phyloP scores from a whole-genome alignment of 2,888 invertebrate species.

The Drosophila quasianomalipes region DNA sequence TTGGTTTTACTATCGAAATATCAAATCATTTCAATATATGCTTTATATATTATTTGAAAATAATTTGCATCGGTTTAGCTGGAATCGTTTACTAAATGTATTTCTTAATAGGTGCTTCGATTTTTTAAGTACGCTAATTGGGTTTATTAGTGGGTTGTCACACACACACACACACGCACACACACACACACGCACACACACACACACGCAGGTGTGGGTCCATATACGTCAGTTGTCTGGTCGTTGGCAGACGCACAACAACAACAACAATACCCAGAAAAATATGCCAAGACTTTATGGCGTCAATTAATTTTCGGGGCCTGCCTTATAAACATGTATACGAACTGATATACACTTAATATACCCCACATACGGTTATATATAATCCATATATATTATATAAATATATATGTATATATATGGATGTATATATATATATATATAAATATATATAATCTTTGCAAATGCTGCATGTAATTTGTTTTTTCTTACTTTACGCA shows the following conservation, averaged over 20 bases:
- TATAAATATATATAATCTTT: constrained; percentile 2
- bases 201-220: not conserved
- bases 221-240: constrained; percentile 47
- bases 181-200: not conserved
- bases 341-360: constrained; percentile 3
- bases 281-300: constrained; percentile 70
- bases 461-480: not conserved
- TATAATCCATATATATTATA: not conserved
- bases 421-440: constrained; percentile 13
- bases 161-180: not conserved
- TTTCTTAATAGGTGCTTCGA: not conserved
- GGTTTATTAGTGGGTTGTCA: constrained; percentile 2
- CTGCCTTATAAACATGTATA: constrained; percentile 34
- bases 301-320: constrained; percentile 75
- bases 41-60: too few species aligned
- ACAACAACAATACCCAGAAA: constrained; percentile 39
- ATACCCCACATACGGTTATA: constrained; percentile 2
- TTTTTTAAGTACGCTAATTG: not conserved
- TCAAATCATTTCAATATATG: not conserved
- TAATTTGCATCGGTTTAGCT: not conserved
- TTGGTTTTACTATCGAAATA: not conserved
- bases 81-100: not conserved
- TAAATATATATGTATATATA: constrained; percentile 17
- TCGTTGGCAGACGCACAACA: constrained; percentile 61
- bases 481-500: constrained; percentile 23